Base-by-base conservation (phyloP, 2,888 invertebrate genomes). In the Eupithecia tripunctaria region DNA sequence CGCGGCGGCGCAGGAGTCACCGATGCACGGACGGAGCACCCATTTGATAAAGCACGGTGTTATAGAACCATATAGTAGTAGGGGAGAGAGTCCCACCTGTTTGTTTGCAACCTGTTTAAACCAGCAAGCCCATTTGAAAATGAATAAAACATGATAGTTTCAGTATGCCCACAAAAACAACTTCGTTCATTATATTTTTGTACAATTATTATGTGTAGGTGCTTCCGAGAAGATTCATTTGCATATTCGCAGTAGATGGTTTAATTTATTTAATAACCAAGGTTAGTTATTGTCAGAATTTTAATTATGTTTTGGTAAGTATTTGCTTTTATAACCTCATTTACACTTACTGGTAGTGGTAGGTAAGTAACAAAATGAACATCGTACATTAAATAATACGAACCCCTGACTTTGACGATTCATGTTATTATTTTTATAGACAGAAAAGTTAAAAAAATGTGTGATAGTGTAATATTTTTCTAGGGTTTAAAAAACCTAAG, bases 41-140 rank as follows among this genome's bases (percentile, higher is more conserved):
- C 87, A 89, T 90, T 91, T 89, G 89, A 91, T 90, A 91, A 89
- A 85, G 84, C 84, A 86, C 87, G 82, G 84, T 76, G 74, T 70
- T 76, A 76, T 78, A 73, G 75, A 38, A 77, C 74, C 73, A 71
- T 66, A 73, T 43, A n/a, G n/a, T 67, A 66, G 71, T 59, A 69
- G 74, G 70, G 68, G 72, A 74, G 72, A 74, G 59, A 43, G 70
- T 66, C 72, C 72, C 78, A 78, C 87, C 85, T 86, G 88, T 86
- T 85, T 86, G 88, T 86, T 85, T 74, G 71, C 79, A 85, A 87
- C 86, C 86, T 86, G 88, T 84, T 85, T 82, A 76, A 80, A 78
- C 78, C 79, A 81, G 75, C 38, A 38, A 64, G 38, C 64, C 36
- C 64, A 64, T 38, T 38, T 41, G 7, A 38, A 38, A 64, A 80